Percentiles rank a stretch among this genome's conserved stretches.
Conservation (phyloP, 35 echinoderm and acorn worm genomes). For the Ophiothrix spiculata region DNA sequence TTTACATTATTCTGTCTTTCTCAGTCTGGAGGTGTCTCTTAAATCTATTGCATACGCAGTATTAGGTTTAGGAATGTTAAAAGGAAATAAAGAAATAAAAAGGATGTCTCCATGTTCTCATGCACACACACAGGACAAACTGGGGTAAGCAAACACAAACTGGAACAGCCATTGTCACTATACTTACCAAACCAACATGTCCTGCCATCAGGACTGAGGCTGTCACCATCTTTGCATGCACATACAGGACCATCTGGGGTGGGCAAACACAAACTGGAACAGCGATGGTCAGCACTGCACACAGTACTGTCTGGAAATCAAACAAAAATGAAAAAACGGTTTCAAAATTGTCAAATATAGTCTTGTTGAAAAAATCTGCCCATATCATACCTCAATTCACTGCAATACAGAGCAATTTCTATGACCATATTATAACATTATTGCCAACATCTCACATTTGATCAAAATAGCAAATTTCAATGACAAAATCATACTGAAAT, state of each 20-base stretch:
- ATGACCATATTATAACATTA: too few species aligned
- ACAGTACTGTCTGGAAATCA: not conserved
- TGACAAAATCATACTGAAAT: too few species aligned
- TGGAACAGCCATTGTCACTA: not conserved
- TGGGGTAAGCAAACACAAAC: constrained; percentile 17
- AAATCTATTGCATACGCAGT: not conserved
- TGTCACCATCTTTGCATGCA: constrained; percentile 23
- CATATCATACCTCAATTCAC: too few species aligned
- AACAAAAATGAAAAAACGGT: not conserved
- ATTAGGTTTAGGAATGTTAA: not conserved
- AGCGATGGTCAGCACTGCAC: not conserved
- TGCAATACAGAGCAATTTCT: too few species aligned
- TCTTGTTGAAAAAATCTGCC: not conserved
- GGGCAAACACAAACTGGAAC: constrained; percentile 17
- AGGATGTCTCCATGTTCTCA: not conserved
- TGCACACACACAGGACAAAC: not conserved
- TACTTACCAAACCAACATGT: constrained; percentile 11
- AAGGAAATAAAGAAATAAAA: not conserved
- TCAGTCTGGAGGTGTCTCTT: too few species aligned
- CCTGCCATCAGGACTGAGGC: not conserved
- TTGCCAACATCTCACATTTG: too few species aligned
- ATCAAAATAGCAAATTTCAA: too few species aligned
- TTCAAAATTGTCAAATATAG: not conserved
- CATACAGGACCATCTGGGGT: not conserved
- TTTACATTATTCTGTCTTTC: too few species aligned